Conservation (phyloP, 2,113 vertebrate species). For the Oreochromis tanganicae region DNA sequence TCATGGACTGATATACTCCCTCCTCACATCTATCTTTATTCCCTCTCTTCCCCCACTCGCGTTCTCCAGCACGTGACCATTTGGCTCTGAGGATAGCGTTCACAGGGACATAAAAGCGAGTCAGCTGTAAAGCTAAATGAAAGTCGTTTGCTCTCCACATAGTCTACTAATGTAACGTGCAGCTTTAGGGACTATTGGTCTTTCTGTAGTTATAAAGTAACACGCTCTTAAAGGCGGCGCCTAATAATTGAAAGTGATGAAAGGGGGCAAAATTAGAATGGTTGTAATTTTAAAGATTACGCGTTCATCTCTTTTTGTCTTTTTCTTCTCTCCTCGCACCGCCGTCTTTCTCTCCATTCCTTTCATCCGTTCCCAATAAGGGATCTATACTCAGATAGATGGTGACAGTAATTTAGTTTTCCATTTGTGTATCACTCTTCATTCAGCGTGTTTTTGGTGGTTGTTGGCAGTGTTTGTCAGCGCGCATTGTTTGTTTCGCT, state of each 20-base stretch:
- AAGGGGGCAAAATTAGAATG: slow-evolving; percentile 79
- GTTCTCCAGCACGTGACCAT: slow-evolving; percentile 47
- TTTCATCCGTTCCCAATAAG: not conserved
- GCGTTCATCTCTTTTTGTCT: slow-evolving; percentile 62
- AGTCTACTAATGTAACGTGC: slow-evolving; percentile 75
- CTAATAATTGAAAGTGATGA: slow-evolving; percentile 84
- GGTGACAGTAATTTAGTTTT: slow-evolving; percentile 81
- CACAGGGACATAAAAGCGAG: slow-evolving; percentile 76
- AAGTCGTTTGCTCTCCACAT: slow-evolving; percentile 78
- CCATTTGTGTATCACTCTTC: slow-evolving; percentile 62
- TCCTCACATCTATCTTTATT: slow-evolving; percentile 65
- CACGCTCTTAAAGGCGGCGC: slow-evolving; percentile 78
- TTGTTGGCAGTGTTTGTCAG: slow-evolving; percentile 46
- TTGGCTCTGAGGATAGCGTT: slow-evolving; percentile 62
- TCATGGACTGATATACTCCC: slow-evolving; percentile 69
- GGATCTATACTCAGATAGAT: slow-evolving; percentile 80
- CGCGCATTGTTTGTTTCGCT: slow-evolving; percentile 61
- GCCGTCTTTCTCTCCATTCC: slow-evolving; percentile 64
- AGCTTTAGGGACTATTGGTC: slow-evolving; percentile 81
- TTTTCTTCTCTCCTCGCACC: slow-evolving; percentile 18
- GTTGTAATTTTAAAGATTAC: slow-evolving; percentile 79
- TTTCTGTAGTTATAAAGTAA: slow-evolving; percentile 78
- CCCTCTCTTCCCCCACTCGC: slow-evolving; percentile 9
- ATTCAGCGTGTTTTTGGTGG: slow-evolving; percentile 26
- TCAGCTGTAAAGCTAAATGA: slow-evolving; percentile 82